Percentiles rank a stretch among this genome's conserved stretches.
Evolutionary conservation across 1,140 invertebrate species (phyloP).

Genomic region (Anagrus nilaparvatae): DNA sequence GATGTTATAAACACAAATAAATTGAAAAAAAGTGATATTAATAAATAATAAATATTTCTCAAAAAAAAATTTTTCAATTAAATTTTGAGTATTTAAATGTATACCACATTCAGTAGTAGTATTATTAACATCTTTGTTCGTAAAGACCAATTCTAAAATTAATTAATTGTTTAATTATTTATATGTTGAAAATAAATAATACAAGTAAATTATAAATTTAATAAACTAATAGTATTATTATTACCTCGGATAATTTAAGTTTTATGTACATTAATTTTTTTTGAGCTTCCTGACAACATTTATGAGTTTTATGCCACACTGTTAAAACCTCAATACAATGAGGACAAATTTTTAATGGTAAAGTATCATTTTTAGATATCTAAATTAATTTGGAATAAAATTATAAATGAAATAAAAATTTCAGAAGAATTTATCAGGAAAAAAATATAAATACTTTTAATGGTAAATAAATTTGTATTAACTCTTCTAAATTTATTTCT

Average conservation of each 20-base stretch:
- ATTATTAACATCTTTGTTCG: background rate
- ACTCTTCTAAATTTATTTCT: conserved; percentile 42
- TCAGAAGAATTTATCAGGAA: conserved; percentile 1
- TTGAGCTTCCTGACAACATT: conserved; percentile 47
- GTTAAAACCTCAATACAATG: conserved; percentile 52
- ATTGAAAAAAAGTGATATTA: too few relatives aligned
- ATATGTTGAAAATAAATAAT: conserved; percentile 3
- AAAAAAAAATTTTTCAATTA: too few relatives aligned
- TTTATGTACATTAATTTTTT: conserved; percentile 36
- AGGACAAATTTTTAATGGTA: conserved; percentile 53
- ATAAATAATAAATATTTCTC: too few relatives aligned
- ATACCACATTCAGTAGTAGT: background rate
- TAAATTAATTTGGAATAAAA: conserved; percentile 7
- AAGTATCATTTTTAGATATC: conserved; percentile 43
- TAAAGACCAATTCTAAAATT: background rate
- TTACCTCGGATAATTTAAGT: conserved; percentile 19
- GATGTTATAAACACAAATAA: too few relatives aligned
- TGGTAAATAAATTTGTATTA: conserved; percentile 50
- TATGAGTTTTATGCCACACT: conserved; percentile 51
- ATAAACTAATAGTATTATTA: conserved; percentile 17
- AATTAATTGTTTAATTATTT: background rate
- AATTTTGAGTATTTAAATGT: conserved; percentile 31
- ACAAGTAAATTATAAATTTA: background rate
- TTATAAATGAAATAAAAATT: conserved; percentile 9
- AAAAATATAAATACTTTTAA: conserved; percentile 38